Conservation (phyloP, 2,888 invertebrate genomes). For the Hofmannophila pseudospretella region DNA sequence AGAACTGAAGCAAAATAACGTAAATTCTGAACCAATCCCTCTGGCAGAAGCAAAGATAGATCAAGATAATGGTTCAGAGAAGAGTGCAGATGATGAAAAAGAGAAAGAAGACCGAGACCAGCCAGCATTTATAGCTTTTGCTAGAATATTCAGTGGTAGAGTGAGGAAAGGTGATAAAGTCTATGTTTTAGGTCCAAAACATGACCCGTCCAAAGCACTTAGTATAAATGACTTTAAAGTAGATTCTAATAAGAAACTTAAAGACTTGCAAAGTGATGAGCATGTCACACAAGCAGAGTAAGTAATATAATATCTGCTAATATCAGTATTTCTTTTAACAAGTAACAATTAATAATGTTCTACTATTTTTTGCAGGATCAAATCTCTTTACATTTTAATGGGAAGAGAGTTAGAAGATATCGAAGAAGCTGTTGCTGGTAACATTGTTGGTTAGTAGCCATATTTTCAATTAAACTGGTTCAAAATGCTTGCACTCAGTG, state of each 20-base stretch:
- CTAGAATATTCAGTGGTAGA: conserved; percentile 94
- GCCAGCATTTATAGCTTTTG: conserved; percentile 92
- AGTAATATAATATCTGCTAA: conserved; percentile 37
- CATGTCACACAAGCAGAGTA: conserved; percentile 81
- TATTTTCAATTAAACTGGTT: too few species aligned
- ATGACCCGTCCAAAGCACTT: conserved; percentile 84
- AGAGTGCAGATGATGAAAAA: conserved; percentile 55
- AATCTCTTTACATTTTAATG: conserved; percentile 92
- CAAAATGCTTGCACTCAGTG: too few species aligned
- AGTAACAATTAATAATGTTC: background rate
- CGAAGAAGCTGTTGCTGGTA: conserved; percentile 91
- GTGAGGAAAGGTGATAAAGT: conserved; percentile 86
- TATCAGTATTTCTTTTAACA: background rate
- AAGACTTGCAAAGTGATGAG: conserved; percentile 79
- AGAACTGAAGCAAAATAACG: conserved; percentile 59
- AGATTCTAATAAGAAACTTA: conserved; percentile 71
- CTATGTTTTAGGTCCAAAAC: conserved; percentile 92
- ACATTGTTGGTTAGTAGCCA: conserved; percentile 83
- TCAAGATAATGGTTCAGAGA: conserved; percentile 37
- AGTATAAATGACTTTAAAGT: conserved; percentile 53
- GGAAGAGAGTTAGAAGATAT: conserved; percentile 92
- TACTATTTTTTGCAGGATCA: conserved; percentile 75
- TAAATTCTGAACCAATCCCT: conserved; percentile 25
- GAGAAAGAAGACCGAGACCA: conserved; percentile 62
- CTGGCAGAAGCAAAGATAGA: conserved; percentile 26